Evolutionary conservation across 2,888 invertebrate genomes (phyloP).

Genomic region (Cephus spinipes): DNA sequence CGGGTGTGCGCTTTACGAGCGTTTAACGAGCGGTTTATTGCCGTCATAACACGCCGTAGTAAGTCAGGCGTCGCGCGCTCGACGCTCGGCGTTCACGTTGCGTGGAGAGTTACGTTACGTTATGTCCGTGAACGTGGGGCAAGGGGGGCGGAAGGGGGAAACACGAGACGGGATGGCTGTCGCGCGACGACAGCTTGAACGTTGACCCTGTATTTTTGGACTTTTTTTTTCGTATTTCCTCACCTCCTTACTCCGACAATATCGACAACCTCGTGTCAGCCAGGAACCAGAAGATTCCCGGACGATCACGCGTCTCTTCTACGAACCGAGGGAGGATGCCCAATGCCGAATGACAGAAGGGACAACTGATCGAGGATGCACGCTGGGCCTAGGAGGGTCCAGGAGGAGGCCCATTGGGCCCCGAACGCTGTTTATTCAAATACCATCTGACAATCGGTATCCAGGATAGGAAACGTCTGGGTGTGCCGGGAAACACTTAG

Average conservation of each 20-base stretch:
- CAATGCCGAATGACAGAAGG: no score
- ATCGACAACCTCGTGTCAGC: not conserved
- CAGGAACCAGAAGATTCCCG: not conserved
- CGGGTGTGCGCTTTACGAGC: conserved; percentile 51
- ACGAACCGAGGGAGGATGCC: not conserved
- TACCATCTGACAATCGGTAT: not conserved
- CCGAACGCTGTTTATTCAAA: not conserved
- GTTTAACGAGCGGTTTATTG: conserved; percentile 57
- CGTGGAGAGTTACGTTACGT: not conserved
- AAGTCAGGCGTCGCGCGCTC: not conserved
- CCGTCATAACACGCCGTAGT: conserved; percentile 22
- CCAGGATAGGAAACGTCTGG: not conserved
- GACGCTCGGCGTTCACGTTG: not conserved
- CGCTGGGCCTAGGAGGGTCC: not conserved
- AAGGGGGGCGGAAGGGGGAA: not conserved
- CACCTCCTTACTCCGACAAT: not conserved
- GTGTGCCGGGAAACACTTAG: conserved; percentile 37
- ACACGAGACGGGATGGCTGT: not conserved
- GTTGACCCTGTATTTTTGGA: not conserved
- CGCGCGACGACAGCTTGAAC: conserved; percentile 3
- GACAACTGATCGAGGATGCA: not conserved
- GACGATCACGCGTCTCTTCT: not conserved
- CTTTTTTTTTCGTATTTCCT: no score
- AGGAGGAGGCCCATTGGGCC: not conserved
- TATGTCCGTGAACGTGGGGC: not conserved